Conservation (phyloP, 2,113 vertebrate species). For the Gambusia affinis region DNA sequence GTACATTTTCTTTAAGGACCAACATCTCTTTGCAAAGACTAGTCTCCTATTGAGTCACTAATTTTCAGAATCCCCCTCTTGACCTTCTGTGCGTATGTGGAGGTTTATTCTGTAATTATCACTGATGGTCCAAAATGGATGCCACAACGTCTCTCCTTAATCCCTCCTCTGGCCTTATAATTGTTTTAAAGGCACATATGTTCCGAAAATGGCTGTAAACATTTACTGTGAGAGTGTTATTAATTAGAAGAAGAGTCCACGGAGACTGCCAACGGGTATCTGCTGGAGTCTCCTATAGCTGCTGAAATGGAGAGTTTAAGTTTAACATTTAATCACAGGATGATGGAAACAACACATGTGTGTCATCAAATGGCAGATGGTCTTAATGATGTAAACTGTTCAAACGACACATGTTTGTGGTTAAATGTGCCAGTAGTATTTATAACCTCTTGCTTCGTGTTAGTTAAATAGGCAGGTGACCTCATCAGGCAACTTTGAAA, state of each 20-base stretch:
- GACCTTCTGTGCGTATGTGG: background rate
- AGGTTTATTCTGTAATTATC: background rate
- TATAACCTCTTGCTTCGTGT: conserved; percentile 23
- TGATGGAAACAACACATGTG: conserved; percentile 23
- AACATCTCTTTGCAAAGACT: background rate
- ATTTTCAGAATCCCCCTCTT: background rate
- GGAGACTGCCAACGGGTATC: conserved; percentile 1
- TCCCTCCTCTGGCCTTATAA: background rate
- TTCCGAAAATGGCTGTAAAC: conserved; percentile 6
- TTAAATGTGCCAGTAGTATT: conserved; percentile 54
- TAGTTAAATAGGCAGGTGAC: conserved; percentile 35
- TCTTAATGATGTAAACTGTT: conserved; percentile 35
- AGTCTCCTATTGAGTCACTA: background rate
- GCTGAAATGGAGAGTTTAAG: conserved; percentile 19
- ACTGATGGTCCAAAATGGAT: background rate
- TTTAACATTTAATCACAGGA: conserved; percentile 23
- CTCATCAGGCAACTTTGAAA: conserved; percentile 24
- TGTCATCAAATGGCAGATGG: conserved; percentile 57
- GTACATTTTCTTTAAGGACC: background rate
- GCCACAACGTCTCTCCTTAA: background rate
- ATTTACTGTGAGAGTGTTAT: background rate
- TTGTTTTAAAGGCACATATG: conserved; percentile 2
- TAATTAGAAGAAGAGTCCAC: conserved; percentile 5
- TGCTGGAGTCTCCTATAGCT: background rate
- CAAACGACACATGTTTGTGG: conserved; percentile 52